Evolutionary conservation across 2,797 vertebrate genomes (phyloP).

Genomic region (Rhodeus uyekii): DNA sequence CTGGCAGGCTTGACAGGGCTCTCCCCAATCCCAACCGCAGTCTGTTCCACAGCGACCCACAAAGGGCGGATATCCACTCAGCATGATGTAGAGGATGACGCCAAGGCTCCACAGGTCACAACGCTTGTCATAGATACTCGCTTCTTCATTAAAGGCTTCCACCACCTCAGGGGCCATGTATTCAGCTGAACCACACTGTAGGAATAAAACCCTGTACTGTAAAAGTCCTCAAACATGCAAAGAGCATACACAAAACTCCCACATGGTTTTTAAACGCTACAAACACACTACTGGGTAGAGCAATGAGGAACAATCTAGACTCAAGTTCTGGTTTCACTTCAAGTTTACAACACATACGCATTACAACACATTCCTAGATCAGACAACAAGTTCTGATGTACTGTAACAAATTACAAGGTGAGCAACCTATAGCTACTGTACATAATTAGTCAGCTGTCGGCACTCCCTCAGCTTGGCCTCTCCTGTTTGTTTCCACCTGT

Average conservation of each 20-base stretch:
- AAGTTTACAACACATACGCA: not conserved
- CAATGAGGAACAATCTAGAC: not conserved
- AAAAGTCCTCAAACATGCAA: not conserved
- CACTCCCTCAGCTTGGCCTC: conserved; percentile 4
- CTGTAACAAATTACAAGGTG: not conserved
- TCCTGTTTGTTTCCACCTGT: conserved; percentile 22
- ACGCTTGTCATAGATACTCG: conserved; percentile 96
- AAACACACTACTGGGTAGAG: not conserved
- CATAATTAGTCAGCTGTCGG: not conserved
- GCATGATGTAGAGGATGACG: conserved; percentile 96
- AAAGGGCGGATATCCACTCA: conserved; percentile 95
- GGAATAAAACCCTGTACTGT: not conserved
- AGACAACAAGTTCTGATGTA: not conserved
- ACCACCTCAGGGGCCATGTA: conserved; percentile 99
- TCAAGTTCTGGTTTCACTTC: conserved; percentile 5
- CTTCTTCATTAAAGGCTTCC: conserved; percentile 96
- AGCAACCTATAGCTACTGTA: not conserved
- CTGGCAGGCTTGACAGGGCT: conserved; percentile 94
- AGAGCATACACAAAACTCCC: not conserved
- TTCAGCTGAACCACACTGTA: conserved; percentile 93
- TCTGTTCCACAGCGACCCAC: conserved; percentile 91
- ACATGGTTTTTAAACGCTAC: not conserved
- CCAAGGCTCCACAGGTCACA: conserved; percentile 98
- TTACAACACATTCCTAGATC: not conserved
- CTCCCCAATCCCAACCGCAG: conserved; percentile 96